These are phyloP conservation scores for Stegodyphus mimosarum DNA, from an alignment of 1,140 invertebrate genomes.

Conservation along the genomic window DNA sequence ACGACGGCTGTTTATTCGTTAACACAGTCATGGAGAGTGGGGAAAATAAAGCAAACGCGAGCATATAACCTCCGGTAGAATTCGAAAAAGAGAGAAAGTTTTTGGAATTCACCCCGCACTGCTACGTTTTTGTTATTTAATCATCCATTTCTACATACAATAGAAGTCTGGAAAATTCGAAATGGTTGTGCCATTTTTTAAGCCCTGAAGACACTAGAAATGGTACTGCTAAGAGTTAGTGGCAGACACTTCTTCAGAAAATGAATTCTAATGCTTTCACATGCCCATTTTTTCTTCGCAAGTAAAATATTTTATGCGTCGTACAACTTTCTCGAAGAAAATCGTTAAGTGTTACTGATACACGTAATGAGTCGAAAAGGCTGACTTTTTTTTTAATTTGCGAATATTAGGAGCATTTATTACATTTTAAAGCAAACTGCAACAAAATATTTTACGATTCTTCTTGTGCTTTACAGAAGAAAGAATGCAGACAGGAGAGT, in stretches of 20 bases:
- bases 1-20: constrained; percentile 40
- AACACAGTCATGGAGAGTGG: not conserved
- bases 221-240: not conserved
- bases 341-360: not conserved
- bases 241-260: not conserved
- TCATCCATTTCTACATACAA: constrained; percentile 27
- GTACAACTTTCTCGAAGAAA: not conserved
- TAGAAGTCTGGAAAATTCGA: constrained; percentile 20
- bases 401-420: too few relatives aligned
- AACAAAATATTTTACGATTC: too few relatives aligned
- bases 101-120: constrained; percentile 13
- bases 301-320: not conserved
- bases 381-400: too few relatives aligned
- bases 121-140: constrained; percentile 31
- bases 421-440: too few relatives aligned
- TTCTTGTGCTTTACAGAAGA: too few relatives aligned
- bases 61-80: constrained; percentile 22
- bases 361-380: not conserved
- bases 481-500: too few relatives aligned
- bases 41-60: too few relatives aligned
- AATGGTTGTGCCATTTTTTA: constrained; percentile 18
- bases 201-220: constrained; percentile 31
- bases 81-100: constrained; percentile 15
- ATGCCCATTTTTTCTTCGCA: not conserved
- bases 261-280: not conserved